Percentiles rank a stretch among this genome's conserved stretches.
Evolutionary conservation across 1,140 invertebrate genomes (phyloP).

Genomic region (Littorina saxatilis): DNA sequence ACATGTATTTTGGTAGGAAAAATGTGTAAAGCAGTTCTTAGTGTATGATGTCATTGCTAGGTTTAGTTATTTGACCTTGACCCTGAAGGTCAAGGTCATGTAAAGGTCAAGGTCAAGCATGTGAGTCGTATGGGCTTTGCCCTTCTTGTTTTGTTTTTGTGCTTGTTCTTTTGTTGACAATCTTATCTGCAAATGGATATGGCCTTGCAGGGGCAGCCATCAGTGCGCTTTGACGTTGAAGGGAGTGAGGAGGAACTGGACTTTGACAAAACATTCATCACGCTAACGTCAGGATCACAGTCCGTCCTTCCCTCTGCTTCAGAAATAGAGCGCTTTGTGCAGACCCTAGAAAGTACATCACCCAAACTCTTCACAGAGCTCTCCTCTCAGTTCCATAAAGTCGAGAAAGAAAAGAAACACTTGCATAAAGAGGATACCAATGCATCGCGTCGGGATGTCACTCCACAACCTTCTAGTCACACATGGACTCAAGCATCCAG

Average conservation of each 20-base stretch:
- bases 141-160: too few relatives aligned
- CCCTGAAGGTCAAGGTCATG: too few relatives aligned
- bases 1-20: too few relatives aligned
- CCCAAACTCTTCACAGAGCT: not conserved
- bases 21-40: too few relatives aligned
- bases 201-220: not conserved
- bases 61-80: too few relatives aligned
- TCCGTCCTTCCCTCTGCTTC: not conserved
- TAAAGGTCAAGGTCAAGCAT: too few relatives aligned
- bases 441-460: not conserved
- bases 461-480: not conserved
- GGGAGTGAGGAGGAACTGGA: not conserved
- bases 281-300: not conserved
- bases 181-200: too few relatives aligned
- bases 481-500: not conserved
- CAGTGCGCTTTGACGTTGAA: not conserved
- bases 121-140: too few relatives aligned
- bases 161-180: too few relatives aligned
- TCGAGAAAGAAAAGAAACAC: slow-evolving; percentile 5
- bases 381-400: not conserved
- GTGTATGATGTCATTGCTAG: too few relatives aligned
- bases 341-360: not conserved
- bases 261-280: not conserved
- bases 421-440: not conserved
- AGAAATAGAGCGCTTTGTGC: not conserved